A percentile compares a stretch with the other conserved stretches of the same genome.
These are phyloP conservation scores for Clarias gariepinus DNA, from an alignment of 2,113 vertebrate species.

Conservation along the genomic window DNA sequence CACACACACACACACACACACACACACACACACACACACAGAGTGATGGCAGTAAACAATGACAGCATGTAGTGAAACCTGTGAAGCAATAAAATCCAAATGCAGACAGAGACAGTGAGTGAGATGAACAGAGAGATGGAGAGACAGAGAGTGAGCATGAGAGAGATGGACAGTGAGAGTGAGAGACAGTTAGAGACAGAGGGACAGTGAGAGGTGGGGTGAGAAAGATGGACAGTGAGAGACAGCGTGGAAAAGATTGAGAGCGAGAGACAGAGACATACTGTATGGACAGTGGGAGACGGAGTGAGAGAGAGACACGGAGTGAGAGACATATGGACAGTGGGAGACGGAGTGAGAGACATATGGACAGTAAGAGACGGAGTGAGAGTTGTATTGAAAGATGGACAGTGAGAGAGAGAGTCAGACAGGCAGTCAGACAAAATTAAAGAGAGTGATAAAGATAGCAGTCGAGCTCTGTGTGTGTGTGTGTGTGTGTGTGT, in stretches of 20 bases:
- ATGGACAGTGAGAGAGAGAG: background rate
- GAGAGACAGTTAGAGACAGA: background rate
- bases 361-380: background rate
- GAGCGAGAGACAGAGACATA: no score
- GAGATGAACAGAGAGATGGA: background rate
- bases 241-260: no score
- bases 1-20: conserved; percentile 7
- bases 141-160: no score
- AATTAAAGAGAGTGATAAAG: background rate
- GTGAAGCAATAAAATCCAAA: no score
- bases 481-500: no score
- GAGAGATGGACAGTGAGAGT: background rate
- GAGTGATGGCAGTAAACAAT: background rate
- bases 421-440: background rate
- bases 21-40: conserved; percentile 18
- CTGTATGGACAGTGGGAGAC: background rate
- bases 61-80: background rate
- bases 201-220: background rate
- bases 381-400: no score
- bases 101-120: background rate
- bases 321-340: background rate
- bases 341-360: background rate
- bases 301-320: no score
- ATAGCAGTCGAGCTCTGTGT: background rate
- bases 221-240: background rate